Base-by-base conservation (phyloP, 2,888 invertebrate species). In the Oxycera nigricornis region DNA sequence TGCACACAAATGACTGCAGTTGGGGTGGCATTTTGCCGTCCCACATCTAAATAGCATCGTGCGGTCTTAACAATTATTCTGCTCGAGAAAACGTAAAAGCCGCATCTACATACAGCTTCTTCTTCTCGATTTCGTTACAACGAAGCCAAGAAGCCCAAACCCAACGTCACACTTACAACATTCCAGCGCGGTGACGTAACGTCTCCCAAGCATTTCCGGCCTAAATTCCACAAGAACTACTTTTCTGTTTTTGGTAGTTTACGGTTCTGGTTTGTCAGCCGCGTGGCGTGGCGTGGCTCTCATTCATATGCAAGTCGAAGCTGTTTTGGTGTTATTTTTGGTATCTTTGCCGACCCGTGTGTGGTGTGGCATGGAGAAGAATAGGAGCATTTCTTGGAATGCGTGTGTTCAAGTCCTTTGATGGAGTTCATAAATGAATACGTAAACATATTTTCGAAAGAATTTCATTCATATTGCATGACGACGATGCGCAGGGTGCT, bases 111-210 rank as follows among this genome's bases (percentile, higher is more conserved):
- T n/a, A n/a, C 20, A 3, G 55, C 11, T 55, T 55, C 20, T n/a
- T 55, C 11, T 50, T 7, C 17, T n/a, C n/a, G n/a, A n/a, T 59
- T 35, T 35, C 39, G 39, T 35, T 62, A 35, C 35, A 3, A 14
- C 31, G 39, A 7, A 62, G 39, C 62, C 22, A 17, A n/a, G 22
- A 22, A 7, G 39, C 31, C 62, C 22, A 17, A n/a, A 14, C n/a
- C 35, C 35, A 28, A 62, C 62, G 62, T 62, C 62, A 62, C 62
- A 39, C 39, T 62, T 62, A 62, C 62, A 35, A 35, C 62, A 62
- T 62, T 62, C 62, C 62, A 17, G 7, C 11, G 62, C 17, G 39
- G 62, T 62, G 62, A 62, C 62, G 62, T 62, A 62, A 62, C 62
- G 31, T 31, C 62, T 62, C 39, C 22, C 22, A 62, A 26, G 28